Conservation (phyloP, 1,140 invertebrate species). For the Dinoponera quadriceps region DNA sequence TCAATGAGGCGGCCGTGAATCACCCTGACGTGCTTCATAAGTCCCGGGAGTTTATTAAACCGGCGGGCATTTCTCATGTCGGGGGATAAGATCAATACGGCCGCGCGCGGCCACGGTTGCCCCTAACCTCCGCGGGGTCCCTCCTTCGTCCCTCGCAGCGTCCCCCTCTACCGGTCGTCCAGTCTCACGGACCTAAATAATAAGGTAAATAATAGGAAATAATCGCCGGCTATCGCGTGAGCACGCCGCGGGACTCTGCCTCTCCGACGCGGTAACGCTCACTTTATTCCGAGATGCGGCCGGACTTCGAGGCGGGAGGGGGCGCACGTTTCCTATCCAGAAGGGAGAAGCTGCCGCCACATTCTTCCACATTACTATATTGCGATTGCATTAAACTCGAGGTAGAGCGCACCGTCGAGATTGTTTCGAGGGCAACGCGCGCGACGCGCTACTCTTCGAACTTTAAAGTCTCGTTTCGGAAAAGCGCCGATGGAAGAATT, state of each 20-base stretch:
- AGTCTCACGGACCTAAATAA: slow-evolving; percentile 72
- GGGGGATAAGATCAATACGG: slow-evolving; percentile 86
- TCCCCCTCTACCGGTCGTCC: slow-evolving; percentile 43
- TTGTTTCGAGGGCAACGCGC: slow-evolving; percentile 31
- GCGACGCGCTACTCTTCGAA: neutral
- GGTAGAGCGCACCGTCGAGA: slow-evolving; percentile 27
- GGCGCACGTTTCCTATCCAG: slow-evolving; percentile 14
- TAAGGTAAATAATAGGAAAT: slow-evolving; percentile 79
- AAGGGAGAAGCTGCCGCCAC: neutral
- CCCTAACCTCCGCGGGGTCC: slow-evolving; percentile 76
- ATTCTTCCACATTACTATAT: slow-evolving; percentile 25
- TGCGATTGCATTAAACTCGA: slow-evolving; percentile 43
- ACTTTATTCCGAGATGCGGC: slow-evolving; percentile 13
- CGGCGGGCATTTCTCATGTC: slow-evolving; percentile 86
- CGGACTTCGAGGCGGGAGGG: neutral
- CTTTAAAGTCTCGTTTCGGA: slow-evolving; percentile 44
- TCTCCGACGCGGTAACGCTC: slow-evolving; percentile 27
- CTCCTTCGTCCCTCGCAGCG: slow-evolving; percentile 59
- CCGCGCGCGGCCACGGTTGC: slow-evolving; percentile 82
- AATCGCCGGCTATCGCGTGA: slow-evolving; percentile 73
- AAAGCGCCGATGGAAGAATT: slow-evolving; percentile 32
- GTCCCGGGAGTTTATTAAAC: slow-evolving; percentile 87
- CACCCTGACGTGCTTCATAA: slow-evolving; percentile 86
- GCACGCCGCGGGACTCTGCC: slow-evolving; percentile 50
- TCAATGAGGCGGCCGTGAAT: slow-evolving; percentile 86